Conservation (phyloP, 1,140 invertebrate species). For the Formica selysi region DNA sequence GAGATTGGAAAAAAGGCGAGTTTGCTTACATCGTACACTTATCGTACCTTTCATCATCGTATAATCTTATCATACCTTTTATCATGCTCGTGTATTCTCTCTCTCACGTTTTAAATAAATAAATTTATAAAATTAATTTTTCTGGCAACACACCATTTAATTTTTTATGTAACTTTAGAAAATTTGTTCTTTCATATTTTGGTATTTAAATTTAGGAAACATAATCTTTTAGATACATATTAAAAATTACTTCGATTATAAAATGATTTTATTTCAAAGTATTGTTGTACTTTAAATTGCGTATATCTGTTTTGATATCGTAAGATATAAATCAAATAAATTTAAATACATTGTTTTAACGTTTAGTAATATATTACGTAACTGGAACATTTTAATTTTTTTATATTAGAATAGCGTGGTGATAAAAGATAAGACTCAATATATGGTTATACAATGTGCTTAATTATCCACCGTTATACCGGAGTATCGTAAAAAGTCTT, state of each 20-base stretch:
- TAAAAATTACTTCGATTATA: neutral
- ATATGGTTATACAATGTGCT: slow-evolving; percentile 17
- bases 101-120: neutral
- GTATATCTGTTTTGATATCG: neutral
- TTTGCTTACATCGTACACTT: neutral
- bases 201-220: neutral
- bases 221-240: neutral
- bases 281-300: neutral
- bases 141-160: neutral
- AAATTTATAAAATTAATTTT: slow-evolving; percentile 1
- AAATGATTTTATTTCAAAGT: neutral
- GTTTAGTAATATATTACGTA: neutral
- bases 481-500: neutral
- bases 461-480: slow-evolving; percentile 30
- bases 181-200: neutral
- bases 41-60: neutral
- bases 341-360: neutral
- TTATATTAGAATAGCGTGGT: neutral
- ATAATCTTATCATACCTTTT: neutral
- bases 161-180: neutral
- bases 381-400: neutral
- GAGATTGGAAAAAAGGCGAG: slow-evolving; percentile 11
- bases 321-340: neutral
- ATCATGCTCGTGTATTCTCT: neutral
- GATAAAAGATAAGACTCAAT: neutral